A percentile compares a stretch with the other conserved stretches of the same genome.
phyloP scores from a whole-genome alignment of 92 coral and sea anemone genomes.

The Porites cylindrica region DNA sequence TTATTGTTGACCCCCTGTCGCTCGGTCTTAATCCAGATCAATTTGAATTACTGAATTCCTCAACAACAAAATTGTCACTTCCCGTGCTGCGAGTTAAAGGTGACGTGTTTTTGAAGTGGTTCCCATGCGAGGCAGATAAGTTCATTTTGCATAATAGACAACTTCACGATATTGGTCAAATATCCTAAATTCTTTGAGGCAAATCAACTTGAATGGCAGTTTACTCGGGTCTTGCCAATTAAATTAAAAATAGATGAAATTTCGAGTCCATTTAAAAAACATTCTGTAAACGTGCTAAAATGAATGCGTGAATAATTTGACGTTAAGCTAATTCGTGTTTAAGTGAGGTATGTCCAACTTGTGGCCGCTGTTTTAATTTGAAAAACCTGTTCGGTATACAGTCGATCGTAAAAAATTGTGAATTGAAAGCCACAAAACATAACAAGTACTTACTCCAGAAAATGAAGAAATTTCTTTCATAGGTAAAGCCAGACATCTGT shows the following conservation, averaged over 20 bases:
- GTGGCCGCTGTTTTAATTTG: constrained; percentile 20
- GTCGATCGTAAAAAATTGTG: neutral
- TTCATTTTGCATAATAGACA: constrained; percentile 6
- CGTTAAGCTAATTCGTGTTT: neutral
- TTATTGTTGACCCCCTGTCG: constrained; percentile 27
- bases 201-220: constrained; percentile 10
- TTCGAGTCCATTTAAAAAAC: neutral
- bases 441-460: constrained; percentile 18
- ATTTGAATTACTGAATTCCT: constrained; percentile 42
- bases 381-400: constrained; percentile 30
- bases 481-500: constrained; percentile 37
- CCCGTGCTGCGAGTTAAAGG: neutral
- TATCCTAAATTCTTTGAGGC: constrained; percentile 42
- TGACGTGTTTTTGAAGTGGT: constrained; percentile 6
- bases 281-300: neutral
- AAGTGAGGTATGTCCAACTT: neutral
- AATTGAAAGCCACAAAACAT: neutral
- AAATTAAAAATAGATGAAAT: constrained; percentile 16
- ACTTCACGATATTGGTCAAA: constrained; percentile 33
- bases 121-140: constrained; percentile 9
- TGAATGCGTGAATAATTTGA: neutral
- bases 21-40: constrained; percentile 13
- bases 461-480: neutral
- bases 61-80: constrained; percentile 27
- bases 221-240: neutral